A percentile compares a stretch with the other conserved stretches of the same genome.
Conservation (phyloP, 2,797 vertebrate species). For the Hybognathus amarus region DNA sequence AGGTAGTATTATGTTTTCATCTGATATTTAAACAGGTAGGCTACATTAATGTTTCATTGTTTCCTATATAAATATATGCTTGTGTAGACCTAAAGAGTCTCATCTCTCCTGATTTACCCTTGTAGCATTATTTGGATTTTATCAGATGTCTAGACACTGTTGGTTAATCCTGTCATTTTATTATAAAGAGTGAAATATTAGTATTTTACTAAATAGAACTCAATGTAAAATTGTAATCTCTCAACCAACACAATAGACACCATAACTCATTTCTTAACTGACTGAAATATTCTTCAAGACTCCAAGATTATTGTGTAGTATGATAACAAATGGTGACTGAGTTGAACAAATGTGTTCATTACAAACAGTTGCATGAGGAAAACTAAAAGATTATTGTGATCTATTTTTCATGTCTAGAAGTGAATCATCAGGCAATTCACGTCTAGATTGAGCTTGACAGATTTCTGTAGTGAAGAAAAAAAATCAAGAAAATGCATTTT, state of each 20-base stretch:
- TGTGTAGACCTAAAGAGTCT: not conserved
- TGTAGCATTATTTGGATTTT: not conserved
- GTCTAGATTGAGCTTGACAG: slow-evolving; percentile 3
- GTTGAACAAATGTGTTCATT: slow-evolving; percentile 11
- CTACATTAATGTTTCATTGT: not conserved
- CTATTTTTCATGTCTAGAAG: not conserved
- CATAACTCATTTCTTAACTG: not conserved
- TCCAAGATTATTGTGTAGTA: not conserved
- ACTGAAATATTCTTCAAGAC: not conserved
- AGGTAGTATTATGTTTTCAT: not conserved
- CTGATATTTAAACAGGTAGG: not conserved
- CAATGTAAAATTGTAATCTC: not conserved
- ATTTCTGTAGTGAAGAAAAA: slow-evolving; percentile 19
- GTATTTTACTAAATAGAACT: not conserved
- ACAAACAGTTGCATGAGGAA: not conserved
- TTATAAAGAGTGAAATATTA: not conserved
- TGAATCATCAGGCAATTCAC: slow-evolving; percentile 5
- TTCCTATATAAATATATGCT: not conserved
- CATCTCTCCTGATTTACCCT: not conserved
- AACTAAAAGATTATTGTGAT: slow-evolving; percentile 16
- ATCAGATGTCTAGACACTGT: not conserved
- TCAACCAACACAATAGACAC: not conserved
- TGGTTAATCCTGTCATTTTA: not conserved
- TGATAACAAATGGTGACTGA: not conserved
- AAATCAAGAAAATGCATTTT: slow-evolving; percentile 48